phyloP scores from a whole-genome alignment of 2,888 invertebrate species.

The Plemyria rubiginata region DNA sequence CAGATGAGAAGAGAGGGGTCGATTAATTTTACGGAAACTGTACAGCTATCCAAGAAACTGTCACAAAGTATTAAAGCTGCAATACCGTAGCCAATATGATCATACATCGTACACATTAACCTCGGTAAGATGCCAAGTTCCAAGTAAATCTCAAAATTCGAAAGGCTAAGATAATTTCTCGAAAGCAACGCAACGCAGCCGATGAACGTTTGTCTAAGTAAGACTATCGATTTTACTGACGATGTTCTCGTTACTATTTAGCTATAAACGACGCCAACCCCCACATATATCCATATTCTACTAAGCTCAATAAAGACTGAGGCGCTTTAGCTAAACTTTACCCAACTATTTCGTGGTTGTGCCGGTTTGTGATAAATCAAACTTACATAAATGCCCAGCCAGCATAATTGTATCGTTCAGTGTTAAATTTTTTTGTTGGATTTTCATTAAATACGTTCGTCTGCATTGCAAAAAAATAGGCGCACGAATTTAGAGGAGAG shows the following conservation, averaged over 20 bases:
- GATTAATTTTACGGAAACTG: slow-evolving; percentile 4
- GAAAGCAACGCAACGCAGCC: slow-evolving; percentile 41
- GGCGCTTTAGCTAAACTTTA: slow-evolving; percentile 45
- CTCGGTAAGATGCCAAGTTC: slow-evolving; percentile 42
- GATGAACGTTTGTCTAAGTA: slow-evolving; percentile 52
- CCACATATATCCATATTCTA: slow-evolving; percentile 38
- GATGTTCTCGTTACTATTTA: slow-evolving; percentile 45
- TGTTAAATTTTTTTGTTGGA: slow-evolving; percentile 51
- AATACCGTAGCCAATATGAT: slow-evolving; percentile 13
- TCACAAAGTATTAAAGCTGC: slow-evolving; percentile 27
- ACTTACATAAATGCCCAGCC: slow-evolving; percentile 28
- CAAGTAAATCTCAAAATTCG: slow-evolving; percentile 46
- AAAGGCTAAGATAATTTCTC: slow-evolving; percentile 46
- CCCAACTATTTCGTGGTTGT: slow-evolving; percentile 45
- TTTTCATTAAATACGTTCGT: slow-evolving; percentile 59
- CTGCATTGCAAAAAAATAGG: slow-evolving; percentile 70
- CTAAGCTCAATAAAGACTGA: slow-evolving; percentile 32
- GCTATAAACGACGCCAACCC: slow-evolving; percentile 46
- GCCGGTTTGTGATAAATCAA: slow-evolving; percentile 2
- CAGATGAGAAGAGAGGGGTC: too few species aligned
- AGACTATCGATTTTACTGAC: slow-evolving; percentile 57
- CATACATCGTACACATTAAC: slow-evolving; percentile 4
- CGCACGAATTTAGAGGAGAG: slow-evolving; percentile 71
- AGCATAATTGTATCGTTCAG: slow-evolving; percentile 50
- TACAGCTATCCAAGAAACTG: slow-evolving; percentile 20